Percentiles rank a stretch among this genome's conserved stretches.
These are phyloP conservation scores for Calycopis cecrops DNA, from an alignment of 1,140 invertebrate genomes.

Conservation along the genomic window DNA sequence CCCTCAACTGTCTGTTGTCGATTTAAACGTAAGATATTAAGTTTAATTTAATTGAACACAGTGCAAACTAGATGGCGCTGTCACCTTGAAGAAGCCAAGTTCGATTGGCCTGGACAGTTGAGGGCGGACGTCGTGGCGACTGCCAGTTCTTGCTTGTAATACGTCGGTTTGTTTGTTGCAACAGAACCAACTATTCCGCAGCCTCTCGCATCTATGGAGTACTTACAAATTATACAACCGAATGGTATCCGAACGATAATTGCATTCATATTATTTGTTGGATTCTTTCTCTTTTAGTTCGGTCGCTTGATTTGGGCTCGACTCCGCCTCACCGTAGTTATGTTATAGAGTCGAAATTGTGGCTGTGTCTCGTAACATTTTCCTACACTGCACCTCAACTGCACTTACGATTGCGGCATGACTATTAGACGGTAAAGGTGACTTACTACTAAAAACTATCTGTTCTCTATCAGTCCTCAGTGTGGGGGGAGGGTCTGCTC, in stretches of 20 bases:
- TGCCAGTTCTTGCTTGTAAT: constrained; percentile 57
- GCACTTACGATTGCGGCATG: constrained; percentile 59
- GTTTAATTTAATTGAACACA: too few species aligned
- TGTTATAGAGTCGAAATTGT: constrained; percentile 64
- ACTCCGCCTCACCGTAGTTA: constrained; percentile 40
- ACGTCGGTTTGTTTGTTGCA: constrained; percentile 67
- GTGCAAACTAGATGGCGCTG: too few species aligned
- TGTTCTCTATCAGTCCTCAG: constrained; percentile 48
- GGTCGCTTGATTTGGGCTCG: constrained; percentile 32
- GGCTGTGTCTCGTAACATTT: constrained; percentile 62
- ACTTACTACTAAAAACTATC: constrained; percentile 79
- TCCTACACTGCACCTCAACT: constrained; percentile 50
- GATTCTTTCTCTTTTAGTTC: constrained; percentile 37
- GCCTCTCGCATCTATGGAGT: constrained; percentile 70
- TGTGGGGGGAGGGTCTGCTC: constrained; percentile 40
- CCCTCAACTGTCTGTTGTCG: constrained; percentile 7
- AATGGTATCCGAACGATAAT: constrained; percentile 64
- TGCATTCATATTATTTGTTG: constrained; percentile 52
- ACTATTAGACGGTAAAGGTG: constrained; percentile 69
- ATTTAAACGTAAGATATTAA: neutral
- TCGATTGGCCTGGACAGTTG: neutral
- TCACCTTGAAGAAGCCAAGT: constrained; percentile 5
- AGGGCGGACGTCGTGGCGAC: neutral
- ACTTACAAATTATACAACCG: constrained; percentile 71
- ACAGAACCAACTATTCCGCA: constrained; percentile 71